These are phyloP conservation scores for Meandrina meandrites DNA, from an alignment of 92 coral and sea anemone genomes.

Conservation along the genomic window DNA sequence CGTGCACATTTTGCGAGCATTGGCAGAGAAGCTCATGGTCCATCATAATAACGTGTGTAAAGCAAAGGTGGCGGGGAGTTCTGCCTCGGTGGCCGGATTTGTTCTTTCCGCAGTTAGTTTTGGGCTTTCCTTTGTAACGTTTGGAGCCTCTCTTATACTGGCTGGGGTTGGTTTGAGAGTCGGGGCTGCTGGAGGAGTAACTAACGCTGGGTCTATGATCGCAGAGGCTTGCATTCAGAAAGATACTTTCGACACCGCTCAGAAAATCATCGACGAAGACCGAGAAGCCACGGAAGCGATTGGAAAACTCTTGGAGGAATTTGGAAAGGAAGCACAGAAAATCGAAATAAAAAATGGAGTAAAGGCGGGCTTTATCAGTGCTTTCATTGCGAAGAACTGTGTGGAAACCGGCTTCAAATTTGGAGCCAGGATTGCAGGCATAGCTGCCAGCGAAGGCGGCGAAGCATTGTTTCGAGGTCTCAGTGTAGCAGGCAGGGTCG, in stretches of 20 bases:
- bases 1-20: conserved; percentile 1
- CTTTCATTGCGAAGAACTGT: not conserved
- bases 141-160: conserved; percentile 28
- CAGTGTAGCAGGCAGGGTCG: not conserved
- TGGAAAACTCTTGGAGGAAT: not conserved
- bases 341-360: not conserved
- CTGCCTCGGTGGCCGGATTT: not conserved
- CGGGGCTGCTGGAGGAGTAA: conserved; percentile 38
- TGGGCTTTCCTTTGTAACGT: conserved; percentile 17
- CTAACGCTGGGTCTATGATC: conserved; percentile 14
- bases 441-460: conserved; percentile 1
- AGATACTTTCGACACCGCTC: not conserved
- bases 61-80: conserved; percentile 28
- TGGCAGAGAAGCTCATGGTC: not conserved
- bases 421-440: not conserved
- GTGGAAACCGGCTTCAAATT: not conserved
- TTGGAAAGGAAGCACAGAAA: not conserved
- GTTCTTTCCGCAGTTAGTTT: not conserved
- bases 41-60: conserved; percentile 30
- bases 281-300: conserved; percentile 15
- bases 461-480: conserved; percentile 32
- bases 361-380: not conserved
- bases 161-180: conserved; percentile 37
- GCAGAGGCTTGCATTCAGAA: not conserved
- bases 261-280: conserved; percentile 27